Evolutionary conservation across 92 coral and sea anemone species (phyloP).

Genomic region (Phenganax stokvisi): DNA sequence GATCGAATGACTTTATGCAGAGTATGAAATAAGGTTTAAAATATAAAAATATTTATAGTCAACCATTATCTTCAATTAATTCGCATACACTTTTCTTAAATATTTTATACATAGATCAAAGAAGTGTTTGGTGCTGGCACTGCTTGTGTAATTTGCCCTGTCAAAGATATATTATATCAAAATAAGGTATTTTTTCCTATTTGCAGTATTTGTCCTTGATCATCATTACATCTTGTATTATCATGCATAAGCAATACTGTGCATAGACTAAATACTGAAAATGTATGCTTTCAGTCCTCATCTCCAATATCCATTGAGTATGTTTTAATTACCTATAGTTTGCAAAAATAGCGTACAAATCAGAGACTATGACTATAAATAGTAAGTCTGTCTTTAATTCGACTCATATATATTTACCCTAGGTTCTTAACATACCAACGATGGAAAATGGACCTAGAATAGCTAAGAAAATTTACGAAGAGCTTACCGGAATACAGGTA

Average conservation of each 20-base stretch:
- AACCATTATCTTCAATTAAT: not conserved
- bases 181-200: slow-evolving; percentile 57
- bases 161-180: slow-evolving; percentile 75
- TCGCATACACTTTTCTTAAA: not conserved
- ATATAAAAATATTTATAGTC: no score
- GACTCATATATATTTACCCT: not conserved
- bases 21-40: no score
- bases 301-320: no score
- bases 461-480: slow-evolving; percentile 74
- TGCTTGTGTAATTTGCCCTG: slow-evolving; percentile 91
- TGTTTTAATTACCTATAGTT: no score
- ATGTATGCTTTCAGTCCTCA: no score
- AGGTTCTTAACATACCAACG: slow-evolving; percentile 93
- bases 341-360: no score
- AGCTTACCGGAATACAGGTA: slow-evolving; percentile 90
- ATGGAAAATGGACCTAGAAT: slow-evolving; percentile 84
- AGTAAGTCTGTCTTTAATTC: not conserved
- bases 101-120: slow-evolving; percentile 50
- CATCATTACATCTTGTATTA: no score
- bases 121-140: slow-evolving; percentile 97
- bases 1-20: no score
- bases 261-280: no score
- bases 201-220: no score
- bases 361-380: no score
- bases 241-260: no score